Conservation (phyloP, 2,888 invertebrate species). For the Meiosimyza decipiens region DNA sequence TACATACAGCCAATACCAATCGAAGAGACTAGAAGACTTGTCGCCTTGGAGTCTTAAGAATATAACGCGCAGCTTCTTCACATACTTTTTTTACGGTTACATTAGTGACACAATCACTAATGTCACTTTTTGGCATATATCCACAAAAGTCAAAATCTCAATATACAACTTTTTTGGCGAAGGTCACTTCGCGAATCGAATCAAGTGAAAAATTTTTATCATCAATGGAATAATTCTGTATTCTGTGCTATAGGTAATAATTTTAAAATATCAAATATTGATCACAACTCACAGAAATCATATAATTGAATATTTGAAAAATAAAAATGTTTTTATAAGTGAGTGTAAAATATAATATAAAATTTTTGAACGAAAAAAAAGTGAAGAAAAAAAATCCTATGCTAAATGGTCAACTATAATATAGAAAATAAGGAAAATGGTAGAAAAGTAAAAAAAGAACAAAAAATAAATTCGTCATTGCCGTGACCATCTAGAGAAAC, state of each 20-base stretch:
- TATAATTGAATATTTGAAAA: constrained; percentile 22
- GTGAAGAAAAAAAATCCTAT: constrained; percentile 16
- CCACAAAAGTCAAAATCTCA: constrained; percentile 21
- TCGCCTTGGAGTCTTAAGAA: too few species aligned
- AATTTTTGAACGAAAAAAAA: constrained; percentile 19
- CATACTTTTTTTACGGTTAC: too few species aligned
- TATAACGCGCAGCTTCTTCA: too few species aligned
- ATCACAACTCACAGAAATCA: constrained; percentile 32
- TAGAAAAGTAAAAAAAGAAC: constrained; percentile 43
- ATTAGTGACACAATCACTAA: too few species aligned
- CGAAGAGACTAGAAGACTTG: too few species aligned
- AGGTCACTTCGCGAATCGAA: constrained; percentile 55
- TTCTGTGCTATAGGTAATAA: constrained; percentile 63
- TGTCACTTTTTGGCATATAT: too few species aligned
- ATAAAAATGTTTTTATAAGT: constrained; percentile 18
- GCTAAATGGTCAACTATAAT: constrained; percentile 39
- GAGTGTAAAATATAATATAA: constrained; percentile 28
- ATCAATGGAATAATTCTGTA: constrained; percentile 60
- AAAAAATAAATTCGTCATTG: constrained; percentile 59
- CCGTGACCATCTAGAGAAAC: constrained; percentile 37
- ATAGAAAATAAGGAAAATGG: constrained; percentile 41
- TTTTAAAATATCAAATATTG: constrained; percentile 39
- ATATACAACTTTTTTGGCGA: constrained; percentile 48
- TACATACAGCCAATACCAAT: too few species aligned
- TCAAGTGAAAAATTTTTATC: constrained; percentile 53